A percentile compares a stretch with the other conserved stretches of the same genome.
phyloP scores from a whole-genome alignment of 2,113 vertebrate species.

The Chitala chitala region DNA sequence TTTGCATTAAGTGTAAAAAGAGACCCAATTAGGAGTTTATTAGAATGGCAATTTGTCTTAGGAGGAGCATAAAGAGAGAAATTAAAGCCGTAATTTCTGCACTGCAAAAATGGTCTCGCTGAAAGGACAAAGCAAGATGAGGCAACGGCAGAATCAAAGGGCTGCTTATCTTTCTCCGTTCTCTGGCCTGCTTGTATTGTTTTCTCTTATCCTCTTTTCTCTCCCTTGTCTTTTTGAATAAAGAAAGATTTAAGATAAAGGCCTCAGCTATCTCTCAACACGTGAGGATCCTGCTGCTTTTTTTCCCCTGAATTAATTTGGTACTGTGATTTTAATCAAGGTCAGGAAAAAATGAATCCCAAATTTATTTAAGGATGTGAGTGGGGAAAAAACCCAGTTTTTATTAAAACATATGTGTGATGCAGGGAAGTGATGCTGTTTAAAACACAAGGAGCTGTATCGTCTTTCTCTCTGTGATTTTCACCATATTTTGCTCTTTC shows the following conservation, averaged over 20 bases:
- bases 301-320: conserved; percentile 7
- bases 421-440: background rate
- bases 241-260: background rate
- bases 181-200: background rate
- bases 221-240: background rate
- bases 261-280: background rate
- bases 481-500: too few relatives aligned
- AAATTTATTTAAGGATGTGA: background rate
- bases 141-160: background rate
- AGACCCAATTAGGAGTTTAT: conserved; percentile 1
- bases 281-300: background rate
- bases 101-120: background rate
- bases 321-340: conserved; percentile 7
- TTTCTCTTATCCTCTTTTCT: background rate
- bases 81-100: background rate
- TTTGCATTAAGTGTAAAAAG: background rate
- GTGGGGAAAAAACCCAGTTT: background rate
- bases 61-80: background rate
- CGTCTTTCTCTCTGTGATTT: background rate
- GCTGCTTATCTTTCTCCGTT: background rate
- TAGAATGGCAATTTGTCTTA: background rate
- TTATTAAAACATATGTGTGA: background rate
- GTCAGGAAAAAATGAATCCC: background rate
- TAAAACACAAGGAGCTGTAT: background rate
- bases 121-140: background rate